A percentile compares a stretch with the other conserved stretches of the same genome.
Evolutionary conservation across 2,888 invertebrate species (phyloP).

Genomic region (Acronicta psi): DNA sequence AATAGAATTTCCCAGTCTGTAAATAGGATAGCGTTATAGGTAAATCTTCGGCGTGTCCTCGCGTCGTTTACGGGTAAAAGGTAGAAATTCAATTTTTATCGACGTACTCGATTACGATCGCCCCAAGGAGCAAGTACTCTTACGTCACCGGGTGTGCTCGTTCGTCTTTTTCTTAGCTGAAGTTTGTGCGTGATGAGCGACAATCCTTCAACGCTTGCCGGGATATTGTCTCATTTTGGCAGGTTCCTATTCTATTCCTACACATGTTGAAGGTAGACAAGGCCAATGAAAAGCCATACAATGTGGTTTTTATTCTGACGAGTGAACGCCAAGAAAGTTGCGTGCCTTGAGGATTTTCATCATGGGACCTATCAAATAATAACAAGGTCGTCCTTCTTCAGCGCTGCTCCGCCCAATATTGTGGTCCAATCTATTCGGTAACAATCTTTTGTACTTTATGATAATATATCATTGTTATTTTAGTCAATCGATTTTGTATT

Average conservation of each 20-base stretch:
- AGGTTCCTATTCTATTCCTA: conserved; percentile 78
- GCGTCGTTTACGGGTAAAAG: conserved; percentile 75
- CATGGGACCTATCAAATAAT: conserved; percentile 86
- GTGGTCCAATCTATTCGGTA: conserved; percentile 76
- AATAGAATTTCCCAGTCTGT: conserved; percentile 86
- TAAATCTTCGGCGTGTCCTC: conserved; percentile 78
- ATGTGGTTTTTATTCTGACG: conserved; percentile 84
- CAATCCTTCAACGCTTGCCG: conserved; percentile 81
- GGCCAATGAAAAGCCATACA: conserved; percentile 79
- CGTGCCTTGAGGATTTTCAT: conserved; percentile 85
- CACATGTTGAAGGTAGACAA: conserved; percentile 73
- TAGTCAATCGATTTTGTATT: conserved; percentile 71
- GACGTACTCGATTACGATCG: conserved; percentile 72
- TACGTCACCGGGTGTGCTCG: conserved; percentile 44
- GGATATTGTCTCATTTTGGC: conserved; percentile 77
- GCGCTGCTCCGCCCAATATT: conserved; percentile 76
- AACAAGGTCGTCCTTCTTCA: conserved; percentile 81
- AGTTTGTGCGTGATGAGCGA: conserved; percentile 84
- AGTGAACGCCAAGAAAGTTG: conserved; percentile 85
- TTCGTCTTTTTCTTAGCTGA: conserved; percentile 59
- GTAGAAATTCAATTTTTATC: conserved; percentile 81
- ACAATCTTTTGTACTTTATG: conserved; percentile 82
- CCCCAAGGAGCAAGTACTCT: conserved; percentile 53
- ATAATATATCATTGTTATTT: conserved; percentile 75
- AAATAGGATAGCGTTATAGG: conserved; percentile 85